These are phyloP conservation scores for Fregetta grallaria DNA, from an alignment of 2,113 vertebrate genomes.

Conservation along the genomic window DNA sequence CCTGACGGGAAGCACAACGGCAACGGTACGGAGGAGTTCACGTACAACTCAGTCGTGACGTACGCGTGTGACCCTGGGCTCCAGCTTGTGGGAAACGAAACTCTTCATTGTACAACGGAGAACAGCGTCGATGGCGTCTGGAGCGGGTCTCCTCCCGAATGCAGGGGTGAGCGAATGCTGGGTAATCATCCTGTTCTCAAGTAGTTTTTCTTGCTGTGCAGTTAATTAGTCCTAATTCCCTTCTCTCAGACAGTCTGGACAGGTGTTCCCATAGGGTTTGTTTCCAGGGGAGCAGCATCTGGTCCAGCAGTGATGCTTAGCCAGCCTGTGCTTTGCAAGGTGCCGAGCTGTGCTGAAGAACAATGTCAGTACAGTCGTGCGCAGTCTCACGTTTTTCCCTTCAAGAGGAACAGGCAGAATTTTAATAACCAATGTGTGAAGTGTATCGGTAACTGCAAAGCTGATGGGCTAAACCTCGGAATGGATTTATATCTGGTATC, in stretches of 20 bases:
- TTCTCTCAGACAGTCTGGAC: rapidly evolving
- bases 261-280: rapidly evolving
- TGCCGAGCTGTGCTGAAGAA: not conserved
- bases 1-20: not conserved
- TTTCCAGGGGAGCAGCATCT: not conserved
- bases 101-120: not conserved
- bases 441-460: not conserved
- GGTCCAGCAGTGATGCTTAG: rapidly evolving
- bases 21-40: not conserved
- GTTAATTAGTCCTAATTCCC: not conserved
- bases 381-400: rapidly evolving
- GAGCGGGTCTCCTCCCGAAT: slow-evolving; percentile 34
- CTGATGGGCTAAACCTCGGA: not conserved
- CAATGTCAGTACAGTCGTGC: rapidly evolving
- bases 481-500: rapidly evolving
- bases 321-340: not conserved
- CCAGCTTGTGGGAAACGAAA: slow-evolving; percentile 22
- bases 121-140: not conserved
- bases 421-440: rapidly evolving
- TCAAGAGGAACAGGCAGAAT: not conserved
- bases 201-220: not conserved
- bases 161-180: slow-evolving; percentile 28
- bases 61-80: slow-evolving; percentile 53
- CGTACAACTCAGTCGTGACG: not conserved
- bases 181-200: rapidly evolving